Conservation (phyloP, 2,888 invertebrate species). For the Spisula solida region DNA sequence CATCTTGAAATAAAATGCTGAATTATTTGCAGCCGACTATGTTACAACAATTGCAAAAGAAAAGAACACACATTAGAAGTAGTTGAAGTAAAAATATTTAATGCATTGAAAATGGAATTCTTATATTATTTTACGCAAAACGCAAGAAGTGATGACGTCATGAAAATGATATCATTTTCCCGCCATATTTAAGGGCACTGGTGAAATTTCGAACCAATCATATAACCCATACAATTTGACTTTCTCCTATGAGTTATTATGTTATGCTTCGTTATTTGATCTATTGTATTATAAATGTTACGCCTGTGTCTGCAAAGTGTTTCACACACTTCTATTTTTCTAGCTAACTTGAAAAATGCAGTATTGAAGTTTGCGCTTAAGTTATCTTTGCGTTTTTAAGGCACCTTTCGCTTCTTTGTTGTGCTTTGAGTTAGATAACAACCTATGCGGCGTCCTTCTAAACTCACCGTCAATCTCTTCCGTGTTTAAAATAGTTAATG, state of each 20-base stretch:
- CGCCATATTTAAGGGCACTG: neutral
- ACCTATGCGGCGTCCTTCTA: neutral
- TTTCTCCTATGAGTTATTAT: no score
- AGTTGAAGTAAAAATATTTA: neutral
- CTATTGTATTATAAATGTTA: no score
- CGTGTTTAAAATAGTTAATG: slow-evolving; percentile 18
- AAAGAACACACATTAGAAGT: neutral
- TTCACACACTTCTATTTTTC: no score
- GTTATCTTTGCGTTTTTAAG: neutral
- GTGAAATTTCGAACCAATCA: neutral
- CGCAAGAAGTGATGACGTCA: slow-evolving; percentile 12
- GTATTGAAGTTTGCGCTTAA: neutral
- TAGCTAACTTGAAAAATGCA: no score
- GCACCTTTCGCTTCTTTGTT: neutral
- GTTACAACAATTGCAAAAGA: neutral
- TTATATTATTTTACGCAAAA: neutral
- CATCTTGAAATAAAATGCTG: neutral
- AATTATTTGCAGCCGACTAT: neutral
- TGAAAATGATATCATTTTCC: neutral
- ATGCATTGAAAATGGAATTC: neutral
- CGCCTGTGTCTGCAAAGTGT: no score
- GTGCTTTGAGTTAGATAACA: neutral
- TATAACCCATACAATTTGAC: no score
- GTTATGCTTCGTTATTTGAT: no score
- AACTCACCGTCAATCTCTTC: neutral